A percentile compares a stretch with the other conserved stretches of the same genome.
phyloP scores from a whole-genome alignment of 1,140 invertebrate genomes.

The Musca vetustissima region DNA sequence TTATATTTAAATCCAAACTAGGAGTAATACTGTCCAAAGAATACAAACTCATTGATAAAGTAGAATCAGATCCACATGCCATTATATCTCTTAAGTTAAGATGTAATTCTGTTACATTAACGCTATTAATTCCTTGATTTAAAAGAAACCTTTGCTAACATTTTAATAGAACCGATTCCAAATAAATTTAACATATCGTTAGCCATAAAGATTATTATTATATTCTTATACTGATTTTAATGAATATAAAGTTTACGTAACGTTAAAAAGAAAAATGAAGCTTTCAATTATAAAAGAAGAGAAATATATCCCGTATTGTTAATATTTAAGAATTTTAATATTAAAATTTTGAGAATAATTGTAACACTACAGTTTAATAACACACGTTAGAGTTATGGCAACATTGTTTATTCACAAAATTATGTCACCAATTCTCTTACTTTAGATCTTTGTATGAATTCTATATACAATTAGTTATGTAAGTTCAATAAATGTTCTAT shows the following conservation, averaged over 20 bases:
- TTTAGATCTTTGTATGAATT: too few relatives aligned
- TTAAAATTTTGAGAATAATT: too few relatives aligned
- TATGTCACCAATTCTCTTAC: too few relatives aligned
- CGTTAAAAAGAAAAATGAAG: not conserved
- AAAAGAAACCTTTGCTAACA: not conserved
- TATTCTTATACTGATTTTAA: not conserved
- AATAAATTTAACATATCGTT: too few relatives aligned
- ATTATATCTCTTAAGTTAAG: not conserved
- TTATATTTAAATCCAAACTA: not conserved
- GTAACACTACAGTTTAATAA: too few relatives aligned
- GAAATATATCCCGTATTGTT: not conserved
- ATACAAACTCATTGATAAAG: not conserved
- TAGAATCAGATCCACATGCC: conserved; percentile 1
- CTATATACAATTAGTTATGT: too few relatives aligned
- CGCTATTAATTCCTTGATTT: not conserved
- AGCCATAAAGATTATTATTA: not conserved
- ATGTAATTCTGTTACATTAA: too few relatives aligned
- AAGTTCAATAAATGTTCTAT: too few relatives aligned
- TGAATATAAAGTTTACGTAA: not conserved
- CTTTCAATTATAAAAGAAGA: not conserved
- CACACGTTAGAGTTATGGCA: too few relatives aligned
- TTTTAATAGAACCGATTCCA: not conserved
- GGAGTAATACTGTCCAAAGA: not conserved
- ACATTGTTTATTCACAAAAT: too few relatives aligned
- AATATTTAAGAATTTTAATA: too few relatives aligned